Evolutionary conservation across 2,797 vertebrate species (phyloP).

Genomic region (Microctenopoma stevenorrisi): DNA sequence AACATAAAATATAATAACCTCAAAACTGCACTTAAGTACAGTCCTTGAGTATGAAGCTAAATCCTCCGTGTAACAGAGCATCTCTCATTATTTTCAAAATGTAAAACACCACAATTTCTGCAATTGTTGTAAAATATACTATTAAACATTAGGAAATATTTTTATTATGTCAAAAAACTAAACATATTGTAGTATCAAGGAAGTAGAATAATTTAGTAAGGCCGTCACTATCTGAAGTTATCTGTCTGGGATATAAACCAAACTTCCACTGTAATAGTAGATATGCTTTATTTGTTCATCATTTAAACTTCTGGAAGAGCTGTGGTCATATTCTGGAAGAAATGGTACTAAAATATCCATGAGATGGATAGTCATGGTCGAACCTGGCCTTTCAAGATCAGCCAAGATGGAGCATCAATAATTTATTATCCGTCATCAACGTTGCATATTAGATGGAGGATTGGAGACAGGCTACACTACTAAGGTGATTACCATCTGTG

Average conservation of each 20-base stretch:
- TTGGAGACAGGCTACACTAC: constrained; percentile 65
- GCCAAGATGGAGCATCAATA: constrained; percentile 74
- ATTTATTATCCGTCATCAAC: constrained; percentile 75
- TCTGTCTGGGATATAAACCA: background rate
- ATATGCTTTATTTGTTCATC: constrained; percentile 46
- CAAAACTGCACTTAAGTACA: no score
- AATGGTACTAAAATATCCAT: constrained; percentile 76
- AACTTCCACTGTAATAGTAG: background rate
- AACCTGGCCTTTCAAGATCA: constrained; percentile 74
- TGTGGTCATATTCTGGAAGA: constrained; percentile 55
- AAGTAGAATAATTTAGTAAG: no score
- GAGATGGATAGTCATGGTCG: constrained; percentile 64
- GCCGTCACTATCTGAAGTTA: background rate
- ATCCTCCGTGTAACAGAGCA: no score
- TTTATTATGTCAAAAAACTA: no score
- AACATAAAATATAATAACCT: no score
- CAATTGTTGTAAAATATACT: no score
- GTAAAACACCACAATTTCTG: no score
- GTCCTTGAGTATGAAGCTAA: no score
- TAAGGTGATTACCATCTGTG: constrained; percentile 67
- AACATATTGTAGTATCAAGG: no score
- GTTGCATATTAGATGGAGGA: constrained; percentile 76
- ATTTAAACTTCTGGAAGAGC: constrained; percentile 35
- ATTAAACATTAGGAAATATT: no score
- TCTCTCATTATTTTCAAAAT: no score